Percentiles rank a stretch among this genome's conserved stretches.
phyloP scores from a whole-genome alignment of 2,113 vertebrate species.

The Paedocypris sp. region DNA sequence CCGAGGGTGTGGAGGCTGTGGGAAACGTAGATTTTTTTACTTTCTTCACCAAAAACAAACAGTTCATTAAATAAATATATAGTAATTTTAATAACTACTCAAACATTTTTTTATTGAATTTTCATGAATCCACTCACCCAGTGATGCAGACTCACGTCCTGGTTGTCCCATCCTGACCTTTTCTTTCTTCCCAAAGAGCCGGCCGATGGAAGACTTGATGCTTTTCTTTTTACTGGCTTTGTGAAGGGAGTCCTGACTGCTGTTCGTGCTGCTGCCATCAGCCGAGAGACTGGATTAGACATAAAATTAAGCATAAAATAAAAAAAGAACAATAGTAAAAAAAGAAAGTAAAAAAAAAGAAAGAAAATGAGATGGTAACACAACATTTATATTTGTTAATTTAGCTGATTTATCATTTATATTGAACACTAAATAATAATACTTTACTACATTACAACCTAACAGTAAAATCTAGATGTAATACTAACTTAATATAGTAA shows the following conservation, averaged over 20 bases:
- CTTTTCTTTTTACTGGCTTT: slow-evolving; percentile 90
- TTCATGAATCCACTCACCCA: slow-evolving; percentile 55
- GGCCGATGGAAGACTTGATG: slow-evolving; percentile 88
- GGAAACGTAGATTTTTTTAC: neutral
- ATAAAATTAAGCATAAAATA: too few relatives aligned
- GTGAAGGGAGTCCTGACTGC: slow-evolving; percentile 80
- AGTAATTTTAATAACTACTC: neutral
- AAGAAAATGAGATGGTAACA: too few relatives aligned
- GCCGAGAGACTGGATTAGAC: slow-evolving; percentile 55
- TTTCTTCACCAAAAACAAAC: too few relatives aligned
- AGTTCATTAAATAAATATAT: neutral
- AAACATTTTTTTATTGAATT: neutral
- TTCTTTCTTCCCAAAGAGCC: slow-evolving; percentile 87
- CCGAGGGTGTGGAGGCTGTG: slow-evolving; percentile 77
- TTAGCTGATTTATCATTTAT: too few relatives aligned
- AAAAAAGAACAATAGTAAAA: too few relatives aligned
- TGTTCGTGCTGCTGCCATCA: slow-evolving; percentile 69
- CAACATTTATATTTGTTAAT: too few relatives aligned
- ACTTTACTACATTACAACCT: too few relatives aligned
- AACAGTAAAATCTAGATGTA: too few relatives aligned
- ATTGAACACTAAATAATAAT: too few relatives aligned
- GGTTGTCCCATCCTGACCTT: slow-evolving; percentile 77
- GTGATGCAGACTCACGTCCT: slow-evolving; percentile 71
- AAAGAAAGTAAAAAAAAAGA: too few relatives aligned
- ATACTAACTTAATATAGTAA: too few relatives aligned